Base-by-base conservation (phyloP, 2,113 vertebrate genomes). In the Cyphomyrus discorhynchus region DNA sequence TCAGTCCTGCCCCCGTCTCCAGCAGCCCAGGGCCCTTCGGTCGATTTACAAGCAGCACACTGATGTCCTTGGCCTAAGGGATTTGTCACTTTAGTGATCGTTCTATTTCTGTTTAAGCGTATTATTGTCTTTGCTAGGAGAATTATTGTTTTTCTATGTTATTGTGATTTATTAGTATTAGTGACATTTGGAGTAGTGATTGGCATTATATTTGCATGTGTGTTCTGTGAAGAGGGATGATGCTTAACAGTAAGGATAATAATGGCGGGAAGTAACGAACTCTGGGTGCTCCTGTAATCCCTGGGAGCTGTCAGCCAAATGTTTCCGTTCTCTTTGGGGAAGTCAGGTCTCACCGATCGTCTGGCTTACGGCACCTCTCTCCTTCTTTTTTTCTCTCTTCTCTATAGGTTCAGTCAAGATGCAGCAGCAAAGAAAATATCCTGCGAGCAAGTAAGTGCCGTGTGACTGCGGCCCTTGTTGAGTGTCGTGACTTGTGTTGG, bases 361-460 rank as follows among this genome's bases (percentile, higher is more conserved):
- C 96, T 94, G 96, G 91, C 96, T 91, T 50, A 58, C 96, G 96
- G 93, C 96, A 91, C 95, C 85, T 49, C 27, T 62, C 46, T 88
- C 45, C 27, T 10, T 91, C 91, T 89, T 53, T 91, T 88, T 62
- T 90, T 91, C 85, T 90, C 89, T 93, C 89, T 90, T 90, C 94
- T 97, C 94, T 95, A 88, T 94, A 99, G 98, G 98, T 99, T 95
- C 98, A 99, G 95, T 99, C 98, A 92, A 97, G 98, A 96, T 99
- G 98, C 97, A 99, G 97, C 96, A 99, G 98, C 96, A 99, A 99
- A 96, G 98, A 99, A 94, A 99, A 99, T 92, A 99, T 99, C 95
- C 97, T 99, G 94, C 97, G 98, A 98, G 98, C 98, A 95, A 99
- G 98, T 99, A 95, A 97, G 98, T 98, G 91, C 89, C 83, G 24